Percentiles rank a stretch among this genome's conserved stretches.
phyloP scores from a whole-genome alignment of 2,888 invertebrate species.

The Crioceris asparagi region DNA sequence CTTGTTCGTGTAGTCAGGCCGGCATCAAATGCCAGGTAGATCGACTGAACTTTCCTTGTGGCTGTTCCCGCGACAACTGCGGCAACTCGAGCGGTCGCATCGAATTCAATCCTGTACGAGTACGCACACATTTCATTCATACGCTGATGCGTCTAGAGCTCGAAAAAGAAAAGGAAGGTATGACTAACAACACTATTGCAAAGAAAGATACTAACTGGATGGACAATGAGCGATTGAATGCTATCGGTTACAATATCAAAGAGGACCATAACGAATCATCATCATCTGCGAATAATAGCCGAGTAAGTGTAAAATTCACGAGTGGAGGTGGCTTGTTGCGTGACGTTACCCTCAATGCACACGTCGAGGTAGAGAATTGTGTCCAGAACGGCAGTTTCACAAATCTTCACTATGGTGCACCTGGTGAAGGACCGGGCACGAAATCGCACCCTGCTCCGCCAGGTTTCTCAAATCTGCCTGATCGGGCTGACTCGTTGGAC shows the following conservation, averaged over 20 bases:
- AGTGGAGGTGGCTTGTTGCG: neutral
- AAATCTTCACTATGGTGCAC: conserved; percentile 55
- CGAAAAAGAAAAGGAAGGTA: conserved; percentile 49
- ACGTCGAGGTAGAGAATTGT: conserved; percentile 53
- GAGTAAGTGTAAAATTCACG: neutral
- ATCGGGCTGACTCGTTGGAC: conserved; percentile 48
- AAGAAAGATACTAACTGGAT: conserved; percentile 41
- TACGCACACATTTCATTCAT: conserved; percentile 93
- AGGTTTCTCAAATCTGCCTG: conserved; percentile 35
- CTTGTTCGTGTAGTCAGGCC: conserved; percentile 86
- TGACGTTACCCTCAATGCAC: conserved; percentile 36
- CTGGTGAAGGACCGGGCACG: conserved; percentile 37
- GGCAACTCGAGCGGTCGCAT: conserved; percentile 86
- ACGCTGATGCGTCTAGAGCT: conserved; percentile 88
- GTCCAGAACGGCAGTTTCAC: conserved; percentile 56
- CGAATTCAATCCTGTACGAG: conserved; percentile 92
- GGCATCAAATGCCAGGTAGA: conserved; percentile 98
- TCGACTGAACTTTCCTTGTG: conserved; percentile 91
- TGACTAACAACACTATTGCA: conserved; percentile 29
- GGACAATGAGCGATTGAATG: conserved; percentile 40
- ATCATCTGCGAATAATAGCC: conserved; percentile 5
- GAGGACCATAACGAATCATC: conserved; percentile 9
- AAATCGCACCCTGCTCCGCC: conserved; percentile 24
- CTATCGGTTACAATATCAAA: conserved; percentile 19
- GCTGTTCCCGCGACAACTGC: conserved; percentile 90